Conservation (phyloP, 1,140 invertebrate species). For the Galleria mellonella region DNA sequence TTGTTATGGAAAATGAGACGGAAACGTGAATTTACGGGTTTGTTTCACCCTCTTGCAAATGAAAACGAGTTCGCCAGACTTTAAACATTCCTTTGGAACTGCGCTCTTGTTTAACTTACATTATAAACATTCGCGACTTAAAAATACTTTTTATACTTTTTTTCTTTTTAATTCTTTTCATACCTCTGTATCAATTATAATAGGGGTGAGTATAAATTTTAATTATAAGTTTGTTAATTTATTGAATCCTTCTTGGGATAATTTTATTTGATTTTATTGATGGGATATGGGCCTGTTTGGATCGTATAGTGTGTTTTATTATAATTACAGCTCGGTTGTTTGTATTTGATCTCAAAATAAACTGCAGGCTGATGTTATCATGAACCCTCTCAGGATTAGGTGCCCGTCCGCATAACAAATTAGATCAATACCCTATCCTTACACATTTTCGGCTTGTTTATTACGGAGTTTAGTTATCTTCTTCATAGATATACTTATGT, state of each 20-base stretch:
- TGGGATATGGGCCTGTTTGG: neutral
- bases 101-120: slow-evolving; percentile 34
- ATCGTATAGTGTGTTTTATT: slow-evolving; percentile 13
- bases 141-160: slow-evolving; percentile 19
- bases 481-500: neutral
- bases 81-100: slow-evolving; percentile 42
- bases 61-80: slow-evolving; percentile 41
- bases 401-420: slow-evolving; percentile 23
- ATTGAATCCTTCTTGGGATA: too few species aligned
- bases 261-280: too few species aligned
- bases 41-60: slow-evolving; percentile 28
- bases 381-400: slow-evolving; percentile 20
- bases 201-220: too few species aligned
- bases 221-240: too few species aligned
- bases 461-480: slow-evolving; percentile 11
- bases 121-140: slow-evolving; percentile 33
- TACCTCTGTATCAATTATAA: too few species aligned
- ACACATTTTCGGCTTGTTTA: slow-evolving; percentile 15
- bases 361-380: slow-evolving; percentile 19
- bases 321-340: slow-evolving; percentile 21
- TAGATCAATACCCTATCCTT: slow-evolving; percentile 19
- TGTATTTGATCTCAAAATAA: slow-evolving; percentile 21
- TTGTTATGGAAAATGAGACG: slow-evolving; percentile 48
- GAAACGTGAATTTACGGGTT: slow-evolving; percentile 42
- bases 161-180: slow-evolving; percentile 3